Percentiles rank a stretch among this genome's conserved stretches.
Evolutionary conservation across 2,113 vertebrate species (phyloP).

Genomic region (Rallus limicola): DNA sequence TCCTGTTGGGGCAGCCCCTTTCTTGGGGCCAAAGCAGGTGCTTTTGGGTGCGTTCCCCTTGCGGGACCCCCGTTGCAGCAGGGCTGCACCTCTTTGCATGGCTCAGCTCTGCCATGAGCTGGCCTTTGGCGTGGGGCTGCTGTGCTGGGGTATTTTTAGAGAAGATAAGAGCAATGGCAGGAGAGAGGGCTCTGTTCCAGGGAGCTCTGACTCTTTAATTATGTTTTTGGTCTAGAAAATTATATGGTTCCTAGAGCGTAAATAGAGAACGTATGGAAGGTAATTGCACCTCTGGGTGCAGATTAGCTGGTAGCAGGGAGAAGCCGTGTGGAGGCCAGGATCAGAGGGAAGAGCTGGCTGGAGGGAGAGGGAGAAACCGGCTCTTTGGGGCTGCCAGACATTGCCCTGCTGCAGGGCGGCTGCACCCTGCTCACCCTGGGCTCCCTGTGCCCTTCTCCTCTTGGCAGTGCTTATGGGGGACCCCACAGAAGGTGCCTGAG

Average conservation of each 20-base stretch:
- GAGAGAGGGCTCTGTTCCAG: background rate
- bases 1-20: background rate
- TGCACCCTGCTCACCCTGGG: accelerated
- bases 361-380: background rate
- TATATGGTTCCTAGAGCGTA: background rate
- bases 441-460: background rate
- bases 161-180: background rate
- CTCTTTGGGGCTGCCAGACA: background rate
- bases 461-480: background rate
- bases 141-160: background rate
- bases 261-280: background rate
- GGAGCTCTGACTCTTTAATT: background rate
- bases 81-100: background rate
- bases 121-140: background rate
- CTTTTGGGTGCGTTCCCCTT: background rate
- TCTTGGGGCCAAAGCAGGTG: background rate
- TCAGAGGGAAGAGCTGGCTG: background rate
- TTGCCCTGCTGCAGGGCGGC: background rate
- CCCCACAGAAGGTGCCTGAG: too few species aligned
- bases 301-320: background rate
- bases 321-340: background rate
- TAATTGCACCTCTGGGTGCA: conserved; percentile 46
- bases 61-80: background rate
- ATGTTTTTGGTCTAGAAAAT: conserved; percentile 22
- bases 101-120: background rate